Evolutionary conservation across 2,888 invertebrate genomes (phyloP).

Genomic region (Imbricaverruca yamaguchii): DNA sequence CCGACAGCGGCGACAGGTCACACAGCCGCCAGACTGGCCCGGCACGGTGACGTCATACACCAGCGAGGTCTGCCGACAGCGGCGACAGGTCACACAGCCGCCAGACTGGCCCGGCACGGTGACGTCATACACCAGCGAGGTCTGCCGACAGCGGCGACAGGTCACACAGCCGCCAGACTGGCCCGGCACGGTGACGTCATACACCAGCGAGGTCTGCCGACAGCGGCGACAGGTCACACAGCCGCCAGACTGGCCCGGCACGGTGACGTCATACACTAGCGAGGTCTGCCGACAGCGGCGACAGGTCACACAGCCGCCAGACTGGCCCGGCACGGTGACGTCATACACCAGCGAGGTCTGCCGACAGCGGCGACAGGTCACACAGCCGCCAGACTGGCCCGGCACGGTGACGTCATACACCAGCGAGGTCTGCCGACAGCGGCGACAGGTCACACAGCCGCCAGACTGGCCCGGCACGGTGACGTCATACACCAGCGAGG

Average conservation of each 20-base stretch:
- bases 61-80: constrained; percentile 64
- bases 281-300: constrained; percentile 31
- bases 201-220: constrained; percentile 76
- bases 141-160: constrained; percentile 44
- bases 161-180: constrained; percentile 62
- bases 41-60: constrained; percentile 78
- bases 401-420: constrained; percentile 58
- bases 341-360: constrained; percentile 87
- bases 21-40: constrained; percentile 62
- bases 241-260: no score
- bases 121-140: constrained; percentile 55
- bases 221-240: not conserved
- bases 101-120: constrained; percentile 40
- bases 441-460: constrained; percentile 57
- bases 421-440: constrained; percentile 34
- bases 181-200: constrained; percentile 73
- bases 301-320: constrained; percentile 63
- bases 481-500: constrained; percentile 83
- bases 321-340: constrained; percentile 65
- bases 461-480: constrained; percentile 65
- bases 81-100: no score
- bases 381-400: no score
- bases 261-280: constrained; percentile 59
- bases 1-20: constrained; percentile 54
- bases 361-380: not conserved